These are phyloP conservation scores for Synanthedon andrenaeformis DNA, from an alignment of 2,888 invertebrate genomes.

Conservation along the genomic window DNA sequence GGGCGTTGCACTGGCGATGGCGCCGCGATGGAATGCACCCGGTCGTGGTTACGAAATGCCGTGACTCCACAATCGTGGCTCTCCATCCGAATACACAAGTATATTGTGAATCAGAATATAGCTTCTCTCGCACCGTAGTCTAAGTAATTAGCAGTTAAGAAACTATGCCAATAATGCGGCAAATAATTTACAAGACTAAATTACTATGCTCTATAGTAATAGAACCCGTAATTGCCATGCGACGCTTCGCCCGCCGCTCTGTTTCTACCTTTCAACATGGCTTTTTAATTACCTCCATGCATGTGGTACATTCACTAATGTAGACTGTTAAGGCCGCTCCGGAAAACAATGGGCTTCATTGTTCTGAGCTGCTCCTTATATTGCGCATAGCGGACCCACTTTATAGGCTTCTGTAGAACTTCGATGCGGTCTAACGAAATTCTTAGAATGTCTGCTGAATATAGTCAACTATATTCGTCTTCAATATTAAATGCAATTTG, in stretches of 20 bases:
- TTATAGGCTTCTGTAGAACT: constrained; percentile 34
- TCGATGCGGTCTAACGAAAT: constrained; percentile 37
- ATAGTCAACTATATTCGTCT: constrained; percentile 35
- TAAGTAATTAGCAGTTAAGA: neutral
- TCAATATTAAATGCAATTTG: constrained; percentile 29
- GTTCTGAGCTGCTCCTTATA: constrained; percentile 55
- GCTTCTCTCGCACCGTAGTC: neutral
- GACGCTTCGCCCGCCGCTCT: constrained; percentile 16
- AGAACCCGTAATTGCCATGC: constrained; percentile 29
- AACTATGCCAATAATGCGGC: neutral
- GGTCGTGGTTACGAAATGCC: constrained; percentile 64
- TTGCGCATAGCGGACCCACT: constrained; percentile 53
- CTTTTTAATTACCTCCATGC: constrained; percentile 58
- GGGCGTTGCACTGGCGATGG: constrained; percentile 58
- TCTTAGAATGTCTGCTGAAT: constrained; percentile 56
- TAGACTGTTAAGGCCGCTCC: constrained; percentile 41
- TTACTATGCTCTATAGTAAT: constrained; percentile 1
- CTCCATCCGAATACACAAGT: constrained; percentile 39
- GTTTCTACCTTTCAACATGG: constrained; percentile 33
- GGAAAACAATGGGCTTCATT: constrained; percentile 51
- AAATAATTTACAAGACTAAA: neutral
- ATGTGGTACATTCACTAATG: constrained; percentile 57
- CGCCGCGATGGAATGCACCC: constrained; percentile 54
- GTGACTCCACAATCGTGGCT: constrained; percentile 44
- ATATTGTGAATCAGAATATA: constrained; percentile 6